Evolutionary conservation across 1,140 invertebrate genomes (phyloP), one percentile per base, ranked within the genome.

Genomic region (Monomorium pharaonis): DNA sequence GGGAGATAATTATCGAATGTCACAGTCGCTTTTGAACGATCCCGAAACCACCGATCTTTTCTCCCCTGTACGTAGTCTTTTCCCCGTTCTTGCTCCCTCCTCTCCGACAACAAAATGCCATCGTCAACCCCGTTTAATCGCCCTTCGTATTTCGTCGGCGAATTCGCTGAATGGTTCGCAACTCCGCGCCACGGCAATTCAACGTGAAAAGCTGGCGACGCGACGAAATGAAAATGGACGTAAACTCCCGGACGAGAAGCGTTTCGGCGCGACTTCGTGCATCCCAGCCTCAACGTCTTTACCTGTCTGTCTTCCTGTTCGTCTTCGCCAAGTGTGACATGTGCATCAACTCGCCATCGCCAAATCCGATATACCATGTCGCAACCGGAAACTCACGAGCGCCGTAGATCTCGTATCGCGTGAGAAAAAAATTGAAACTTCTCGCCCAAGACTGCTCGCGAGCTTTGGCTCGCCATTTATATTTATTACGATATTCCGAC

Each of bases 161-260:
- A 86, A 69, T 75, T 83, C 56, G 77, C 42, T 63, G 76, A 81
- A 63, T 56, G 27, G 60, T n/a, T 56, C 51, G 77, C 47, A 44
- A 58, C 77, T 86, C 24, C 4, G 37, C 16, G 65, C 37, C 51
- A n/a, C 58, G 7, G 51, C 37, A 58, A 27, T n/a, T 16, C 62
- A 37, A n/a, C 21, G 47, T 78, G 84, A 77, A 85, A 65, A 67
- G 70, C 83, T 60, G 49, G 44, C 63, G 67, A 54, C 84, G 33
- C 77, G 49, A 74, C 72, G 62, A 77, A 90, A 90, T 88, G 89
- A 90, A 90, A 90, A 88, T 87, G 80, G 87, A 90, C 87, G 74
- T 84, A 86, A 90, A 88, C 84, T 86, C 63, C 47, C 81, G 49
- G 37, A 76, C 65, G 74, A 70, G 74, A 69, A 81, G 3, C 47